phyloP scores from a whole-genome alignment of 1,140 invertebrate genomes.

The Caenorhabditis brenneri region DNA sequence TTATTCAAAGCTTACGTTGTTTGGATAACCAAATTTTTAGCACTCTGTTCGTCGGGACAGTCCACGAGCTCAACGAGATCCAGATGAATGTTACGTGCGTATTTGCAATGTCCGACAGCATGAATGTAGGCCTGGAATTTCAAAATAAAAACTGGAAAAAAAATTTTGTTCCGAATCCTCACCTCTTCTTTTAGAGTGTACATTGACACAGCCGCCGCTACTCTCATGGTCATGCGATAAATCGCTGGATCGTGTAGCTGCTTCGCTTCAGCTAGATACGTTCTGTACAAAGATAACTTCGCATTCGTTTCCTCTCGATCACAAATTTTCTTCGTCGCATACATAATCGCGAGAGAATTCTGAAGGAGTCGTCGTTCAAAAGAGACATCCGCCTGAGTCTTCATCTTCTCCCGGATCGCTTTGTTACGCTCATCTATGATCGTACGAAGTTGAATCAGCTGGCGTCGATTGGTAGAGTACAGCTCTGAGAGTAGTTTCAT shows the following conservation, averaged over 20 bases:
- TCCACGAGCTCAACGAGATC: background rate
- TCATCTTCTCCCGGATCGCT: background rate
- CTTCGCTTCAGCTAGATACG: background rate
- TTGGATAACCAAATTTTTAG: background rate
- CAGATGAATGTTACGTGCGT: background rate
- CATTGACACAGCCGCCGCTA: background rate
- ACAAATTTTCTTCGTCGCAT: background rate
- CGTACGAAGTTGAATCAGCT: background rate
- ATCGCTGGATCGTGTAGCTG: background rate
- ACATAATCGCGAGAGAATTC: background rate
- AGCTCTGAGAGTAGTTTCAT: background rate
- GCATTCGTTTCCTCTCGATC: background rate
- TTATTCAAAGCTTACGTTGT: too few relatives aligned
- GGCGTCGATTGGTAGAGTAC: background rate
- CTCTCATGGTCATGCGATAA: background rate
- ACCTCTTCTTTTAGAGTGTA: background rate
- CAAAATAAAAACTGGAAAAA: too few relatives aligned
- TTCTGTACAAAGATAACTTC: too few relatives aligned
- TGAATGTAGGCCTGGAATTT: too few relatives aligned
- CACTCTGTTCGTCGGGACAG: background rate
- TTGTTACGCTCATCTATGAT: background rate
- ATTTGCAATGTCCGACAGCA: background rate
- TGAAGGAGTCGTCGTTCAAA: background rate
- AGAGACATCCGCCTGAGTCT: background rate
- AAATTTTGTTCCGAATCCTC: too few relatives aligned